A percentile compares a stretch with the other conserved stretches of the same genome.
Evolutionary conservation across 2,113 vertebrate genomes (phyloP).

Genomic region (Oreotragus oreotragus): DNA sequence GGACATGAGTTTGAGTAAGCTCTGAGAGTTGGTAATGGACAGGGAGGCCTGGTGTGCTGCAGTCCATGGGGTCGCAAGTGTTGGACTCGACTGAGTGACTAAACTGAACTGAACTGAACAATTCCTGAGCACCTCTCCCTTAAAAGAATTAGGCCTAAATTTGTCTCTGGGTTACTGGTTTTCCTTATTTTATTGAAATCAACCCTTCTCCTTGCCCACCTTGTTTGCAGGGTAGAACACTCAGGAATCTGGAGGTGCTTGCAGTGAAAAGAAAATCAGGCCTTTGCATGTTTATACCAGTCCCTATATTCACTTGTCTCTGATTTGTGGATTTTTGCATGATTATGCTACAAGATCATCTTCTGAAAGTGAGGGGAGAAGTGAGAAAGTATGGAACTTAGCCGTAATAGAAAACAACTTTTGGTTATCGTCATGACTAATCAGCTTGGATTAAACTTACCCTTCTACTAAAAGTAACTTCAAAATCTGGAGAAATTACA

Average conservation of each 20-base stretch:
- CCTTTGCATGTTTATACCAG: background rate
- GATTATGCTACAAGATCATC: background rate
- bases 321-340: background rate
- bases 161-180: background rate
- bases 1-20: background rate
- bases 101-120: background rate
- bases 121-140: background rate
- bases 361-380: background rate
- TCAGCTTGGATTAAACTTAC: background rate
- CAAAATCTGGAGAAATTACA: background rate
- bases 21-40: background rate
- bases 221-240: background rate
- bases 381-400: background rate
- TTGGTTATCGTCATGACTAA: background rate
- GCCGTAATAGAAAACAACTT: background rate
- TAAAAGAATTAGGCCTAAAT: background rate
- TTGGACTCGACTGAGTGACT: fast-evolving
- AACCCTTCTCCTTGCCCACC: background rate
- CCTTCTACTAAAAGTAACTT: background rate
- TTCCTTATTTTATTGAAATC: background rate
- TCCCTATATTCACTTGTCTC: background rate
- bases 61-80: background rate
- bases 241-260: background rate
- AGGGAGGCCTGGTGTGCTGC: fast-evolving
- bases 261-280: background rate